Base-by-base conservation (phyloP, 2,888 invertebrate species). In the Rhagophthalmus giganteus region DNA sequence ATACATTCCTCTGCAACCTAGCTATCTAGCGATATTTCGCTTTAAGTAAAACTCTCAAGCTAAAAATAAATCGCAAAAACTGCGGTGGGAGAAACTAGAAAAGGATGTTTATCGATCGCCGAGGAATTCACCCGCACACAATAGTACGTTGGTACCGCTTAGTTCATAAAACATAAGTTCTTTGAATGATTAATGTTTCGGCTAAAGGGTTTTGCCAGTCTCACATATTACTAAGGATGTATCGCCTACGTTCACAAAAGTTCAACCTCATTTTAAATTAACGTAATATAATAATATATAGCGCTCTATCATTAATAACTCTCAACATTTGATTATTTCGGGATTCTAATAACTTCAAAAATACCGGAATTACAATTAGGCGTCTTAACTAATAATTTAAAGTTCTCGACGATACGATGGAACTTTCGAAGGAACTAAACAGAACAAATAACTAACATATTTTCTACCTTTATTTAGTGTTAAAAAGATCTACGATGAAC, bases 241-340 rank as follows among this genome's bases (percentile, higher is more conserved):
- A 53, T 53, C 57, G 57, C 57, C 60, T 57, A 60, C 58, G 54
- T 46, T 30, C 54, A 34, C 32, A 59, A 58, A 58, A 44, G 48
- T 55, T 51, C 44, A 44, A 32, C 51, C 54, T 58, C 26, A 56
- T 58, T 58, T 56, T 54, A 54, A 56, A 53, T 40, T 53, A 42
- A 53, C 55, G 55, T 55, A 60, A 55, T 56, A 58, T 56, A 54
- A 33, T 58, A 60, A 58, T 60, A 58, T 58, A 60, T 57, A 46
- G 53, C 39, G 51, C 51, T 51, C 28, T 42, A 37, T 27, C 45
- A 39, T 49, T 53, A 57, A 57, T 60, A 60, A 58, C 58, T 57
- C 58, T 31, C 14, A 16, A 30, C 24, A 35, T 26, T 44, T 13
- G 15, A 35, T 44, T 34, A 28, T 39, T 39, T 39, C 28, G 28